Percentiles rank a stretch among this genome's conserved stretches.
Conservation (phyloP, 2,113 vertebrate genomes). For the Microtus ochrogaster region DNA sequence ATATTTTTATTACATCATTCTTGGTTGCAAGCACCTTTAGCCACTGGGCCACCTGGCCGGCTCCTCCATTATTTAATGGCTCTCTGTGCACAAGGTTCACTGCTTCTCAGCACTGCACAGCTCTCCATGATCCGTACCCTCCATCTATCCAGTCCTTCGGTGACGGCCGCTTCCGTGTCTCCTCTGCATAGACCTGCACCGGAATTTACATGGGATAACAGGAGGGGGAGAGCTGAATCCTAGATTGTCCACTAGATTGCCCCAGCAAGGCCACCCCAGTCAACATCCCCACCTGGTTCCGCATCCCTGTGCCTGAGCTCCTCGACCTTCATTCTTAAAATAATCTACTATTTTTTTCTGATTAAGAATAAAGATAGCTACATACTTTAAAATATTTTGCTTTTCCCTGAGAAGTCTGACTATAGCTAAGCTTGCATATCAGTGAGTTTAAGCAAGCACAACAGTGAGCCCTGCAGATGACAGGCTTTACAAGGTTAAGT, state of each 20-base stretch:
- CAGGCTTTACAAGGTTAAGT: not conserved
- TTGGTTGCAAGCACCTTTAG: not conserved
- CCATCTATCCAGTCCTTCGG: not conserved
- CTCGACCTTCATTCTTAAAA: not conserved
- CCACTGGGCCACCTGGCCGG: not conserved
- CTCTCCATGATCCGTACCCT: not conserved
- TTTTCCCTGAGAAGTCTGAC: not conserved
- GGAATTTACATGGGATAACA: not conserved
- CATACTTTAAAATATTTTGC: not conserved
- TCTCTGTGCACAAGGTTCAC: fast-evolving
- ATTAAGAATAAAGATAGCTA: not conserved
- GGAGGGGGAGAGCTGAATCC: not conserved
- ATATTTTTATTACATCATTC: not conserved
- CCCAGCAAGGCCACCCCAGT: not conserved
- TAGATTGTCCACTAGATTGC: not conserved
- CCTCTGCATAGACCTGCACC: not conserved
- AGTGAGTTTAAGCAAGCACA: not conserved
- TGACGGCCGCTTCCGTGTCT: not conserved
- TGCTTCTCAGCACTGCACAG: not conserved
- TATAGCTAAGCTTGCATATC: not conserved
- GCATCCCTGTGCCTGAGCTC: not conserved
- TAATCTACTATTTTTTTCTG: not conserved
- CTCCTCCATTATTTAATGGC: not conserved
- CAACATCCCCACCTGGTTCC: not conserved
- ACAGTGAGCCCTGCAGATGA: not conserved